Evolutionary conservation across 2,797 vertebrate species (phyloP).

Genomic region (Cryptoprocta ferox): DNA sequence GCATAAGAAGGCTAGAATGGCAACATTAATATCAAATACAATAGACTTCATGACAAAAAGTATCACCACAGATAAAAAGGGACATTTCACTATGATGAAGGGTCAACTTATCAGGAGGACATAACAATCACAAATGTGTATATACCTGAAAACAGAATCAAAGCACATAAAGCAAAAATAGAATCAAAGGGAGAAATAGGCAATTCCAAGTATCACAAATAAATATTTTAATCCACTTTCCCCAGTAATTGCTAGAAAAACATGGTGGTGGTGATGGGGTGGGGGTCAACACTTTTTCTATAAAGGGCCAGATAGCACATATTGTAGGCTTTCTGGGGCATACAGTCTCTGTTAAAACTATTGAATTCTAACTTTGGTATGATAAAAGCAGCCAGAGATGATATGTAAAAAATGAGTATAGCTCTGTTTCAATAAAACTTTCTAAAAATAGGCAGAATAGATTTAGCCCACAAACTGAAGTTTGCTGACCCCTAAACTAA

Average conservation of each 20-base stretch:
- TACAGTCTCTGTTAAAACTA: not conserved
- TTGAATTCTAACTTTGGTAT: not conserved
- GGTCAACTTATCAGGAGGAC: not conserved
- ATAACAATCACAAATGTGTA: not conserved
- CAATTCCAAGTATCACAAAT: not conserved
- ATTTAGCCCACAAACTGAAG: not conserved
- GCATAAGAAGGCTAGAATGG: not conserved
- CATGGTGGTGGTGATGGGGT: not conserved
- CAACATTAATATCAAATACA: not conserved
- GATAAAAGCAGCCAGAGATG: not conserved
- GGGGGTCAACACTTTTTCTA: not conserved
- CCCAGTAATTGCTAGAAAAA: not conserved
- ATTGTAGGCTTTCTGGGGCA: not conserved
- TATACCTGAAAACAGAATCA: not conserved
- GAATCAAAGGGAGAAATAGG: not conserved
- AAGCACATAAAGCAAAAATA: not conserved
- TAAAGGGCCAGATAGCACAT: not conserved
- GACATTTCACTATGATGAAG: not conserved
- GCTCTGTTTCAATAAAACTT: not conserved
- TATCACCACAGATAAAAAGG: not conserved
- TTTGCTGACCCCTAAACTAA: not conserved
- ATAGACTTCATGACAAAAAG: not conserved
- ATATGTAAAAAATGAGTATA: not conserved
- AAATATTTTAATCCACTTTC: not conserved
- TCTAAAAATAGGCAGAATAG: not conserved